A percentile compares a stretch with the other conserved stretches of the same genome.
Conservation (phyloP, 2,888 invertebrate genomes). For the Eristalinus aeneus region DNA sequence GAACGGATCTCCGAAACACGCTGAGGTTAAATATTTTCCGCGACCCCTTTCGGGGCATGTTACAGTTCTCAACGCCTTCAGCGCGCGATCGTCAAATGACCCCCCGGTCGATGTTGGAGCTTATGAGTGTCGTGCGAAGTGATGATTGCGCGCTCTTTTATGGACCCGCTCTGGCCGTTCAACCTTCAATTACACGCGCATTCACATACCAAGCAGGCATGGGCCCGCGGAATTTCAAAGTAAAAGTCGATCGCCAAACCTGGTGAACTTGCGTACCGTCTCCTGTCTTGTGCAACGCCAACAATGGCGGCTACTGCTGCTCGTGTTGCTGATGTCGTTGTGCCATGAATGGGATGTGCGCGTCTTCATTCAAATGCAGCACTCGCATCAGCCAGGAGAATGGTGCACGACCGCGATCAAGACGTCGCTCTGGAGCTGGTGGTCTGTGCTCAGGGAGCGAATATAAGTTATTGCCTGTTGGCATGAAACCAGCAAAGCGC, state of each 20-base stretch:
- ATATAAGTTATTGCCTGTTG: conserved; percentile 71
- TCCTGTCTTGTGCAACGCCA: conserved; percentile 40
- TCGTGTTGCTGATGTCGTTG: neutral
- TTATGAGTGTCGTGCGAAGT: conserved; percentile 37
- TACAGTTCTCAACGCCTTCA: conserved; percentile 38
- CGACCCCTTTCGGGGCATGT: conserved; percentile 27
- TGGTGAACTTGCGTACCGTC: conserved; percentile 63
- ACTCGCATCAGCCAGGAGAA: conserved; percentile 25
- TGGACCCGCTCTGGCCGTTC: conserved; percentile 24
- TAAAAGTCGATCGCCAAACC: conserved; percentile 69
- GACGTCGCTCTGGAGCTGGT: neutral
- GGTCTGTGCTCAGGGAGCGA: conserved; percentile 37
- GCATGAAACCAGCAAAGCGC: conserved; percentile 58
- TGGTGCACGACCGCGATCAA: conserved; percentile 5
- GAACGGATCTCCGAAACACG: conserved; percentile 42
- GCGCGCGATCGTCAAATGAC: neutral
- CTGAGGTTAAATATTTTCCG: conserved; percentile 49
- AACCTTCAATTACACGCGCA: conserved; percentile 58
- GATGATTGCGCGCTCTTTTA: conserved; percentile 46
- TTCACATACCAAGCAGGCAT: conserved; percentile 40
- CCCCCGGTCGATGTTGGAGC: neutral
- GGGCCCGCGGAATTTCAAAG: conserved; percentile 54
- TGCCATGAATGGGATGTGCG: conserved; percentile 56
- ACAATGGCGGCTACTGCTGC: neutral
- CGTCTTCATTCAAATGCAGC: conserved; percentile 53